Evolutionary conservation across 2,797 vertebrate species (phyloP).

Genomic region (Crax fasciolata): DNA sequence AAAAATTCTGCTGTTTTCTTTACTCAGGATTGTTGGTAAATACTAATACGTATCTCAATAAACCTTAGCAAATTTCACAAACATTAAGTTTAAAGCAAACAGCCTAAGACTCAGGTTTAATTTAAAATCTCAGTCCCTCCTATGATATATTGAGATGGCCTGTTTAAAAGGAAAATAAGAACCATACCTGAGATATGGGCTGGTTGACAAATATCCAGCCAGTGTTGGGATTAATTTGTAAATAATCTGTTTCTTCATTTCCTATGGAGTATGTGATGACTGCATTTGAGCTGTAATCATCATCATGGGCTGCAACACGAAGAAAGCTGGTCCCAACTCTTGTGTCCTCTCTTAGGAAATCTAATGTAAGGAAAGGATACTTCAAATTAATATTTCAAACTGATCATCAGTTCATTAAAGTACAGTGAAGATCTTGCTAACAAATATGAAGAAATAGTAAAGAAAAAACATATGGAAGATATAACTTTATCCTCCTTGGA

Average conservation of each 20-base stretch:
- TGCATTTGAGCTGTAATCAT: constrained; percentile 90
- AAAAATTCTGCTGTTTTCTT: not conserved
- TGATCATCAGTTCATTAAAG: not conserved
- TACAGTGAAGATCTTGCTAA: not conserved
- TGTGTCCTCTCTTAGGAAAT: constrained; percentile 91
- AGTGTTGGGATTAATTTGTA: constrained; percentile 89
- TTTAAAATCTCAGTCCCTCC: not conserved
- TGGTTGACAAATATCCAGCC: constrained; percentile 93
- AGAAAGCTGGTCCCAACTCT: constrained; percentile 91
- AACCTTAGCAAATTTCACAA: not conserved
- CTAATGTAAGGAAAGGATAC: constrained; percentile 70
- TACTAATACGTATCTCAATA: not conserved
- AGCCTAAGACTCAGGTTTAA: not conserved
- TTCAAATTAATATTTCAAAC: not conserved
- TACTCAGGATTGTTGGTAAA: not conserved
- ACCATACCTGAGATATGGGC: constrained; percentile 88
- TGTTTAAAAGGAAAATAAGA: not conserved
- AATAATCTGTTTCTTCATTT: constrained; percentile 86
- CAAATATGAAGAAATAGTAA: not conserved
- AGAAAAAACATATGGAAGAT: not conserved
- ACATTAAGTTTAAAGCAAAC: not conserved
- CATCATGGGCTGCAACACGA: constrained; percentile 89
- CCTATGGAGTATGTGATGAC: constrained; percentile 88
- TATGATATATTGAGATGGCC: not conserved
- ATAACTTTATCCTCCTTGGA: not conserved